phyloP scores from a whole-genome alignment of 2,113 vertebrate species.

The Engystomops pustulosus region DNA sequence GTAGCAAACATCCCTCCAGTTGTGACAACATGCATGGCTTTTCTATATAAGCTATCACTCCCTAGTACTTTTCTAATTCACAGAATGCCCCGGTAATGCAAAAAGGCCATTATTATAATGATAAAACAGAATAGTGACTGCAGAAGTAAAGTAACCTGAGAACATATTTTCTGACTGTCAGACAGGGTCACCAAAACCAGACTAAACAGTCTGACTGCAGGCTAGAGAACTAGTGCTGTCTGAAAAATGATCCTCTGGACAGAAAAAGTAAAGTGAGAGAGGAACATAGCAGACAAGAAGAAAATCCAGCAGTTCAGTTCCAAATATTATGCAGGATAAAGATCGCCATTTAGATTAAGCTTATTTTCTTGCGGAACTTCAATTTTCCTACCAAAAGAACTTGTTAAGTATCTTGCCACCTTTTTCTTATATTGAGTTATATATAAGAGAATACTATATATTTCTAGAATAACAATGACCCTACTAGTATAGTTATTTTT shows the following conservation, averaged over 20 bases:
- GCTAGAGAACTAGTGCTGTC: constrained; percentile 70
- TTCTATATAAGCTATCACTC: neutral
- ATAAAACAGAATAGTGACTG: constrained; percentile 62
- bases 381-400: neutral
- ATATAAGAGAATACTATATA: neutral
- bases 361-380: neutral
- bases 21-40: constrained; percentile 11
- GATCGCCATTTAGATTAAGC: constrained; percentile 9
- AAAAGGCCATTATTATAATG: constrained; percentile 64
- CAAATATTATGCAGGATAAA: constrained; percentile 14
- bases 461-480: neutral
- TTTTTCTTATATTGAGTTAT: neutral
- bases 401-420: neutral
- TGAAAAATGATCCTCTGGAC: constrained; percentile 74
- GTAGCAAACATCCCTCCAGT: constrained; percentile 24
- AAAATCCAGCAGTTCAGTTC: neutral
- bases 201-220: constrained; percentile 84
- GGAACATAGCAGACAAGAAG: constrained; percentile 52
- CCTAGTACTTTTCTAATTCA: neutral
- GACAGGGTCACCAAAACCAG: constrained; percentile 83
- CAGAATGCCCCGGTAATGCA: neutral
- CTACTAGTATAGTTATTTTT: neutral
- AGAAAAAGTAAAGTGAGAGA: constrained; percentile 59
- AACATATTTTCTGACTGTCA: constrained; percentile 72
- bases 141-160: constrained; percentile 75